Evolutionary conservation across 64 coral and sea anemone species (phyloP).

Genomic region (Trachythela sp.): DNA sequence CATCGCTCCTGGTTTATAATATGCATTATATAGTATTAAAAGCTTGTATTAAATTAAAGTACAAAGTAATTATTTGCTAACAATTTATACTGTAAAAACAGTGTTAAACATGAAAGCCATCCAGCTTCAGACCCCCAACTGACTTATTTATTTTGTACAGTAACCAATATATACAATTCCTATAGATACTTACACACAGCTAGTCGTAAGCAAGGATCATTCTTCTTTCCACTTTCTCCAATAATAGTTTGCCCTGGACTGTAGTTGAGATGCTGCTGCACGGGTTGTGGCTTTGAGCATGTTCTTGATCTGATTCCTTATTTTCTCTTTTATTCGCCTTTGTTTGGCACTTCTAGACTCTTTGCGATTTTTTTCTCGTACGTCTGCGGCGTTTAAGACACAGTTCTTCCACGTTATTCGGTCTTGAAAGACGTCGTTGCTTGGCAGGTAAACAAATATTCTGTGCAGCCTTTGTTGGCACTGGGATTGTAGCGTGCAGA

Average conservation of each 20-base stretch:
- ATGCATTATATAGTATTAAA: too few species aligned
- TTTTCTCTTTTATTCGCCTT: background rate
- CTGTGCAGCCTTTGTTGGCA: background rate
- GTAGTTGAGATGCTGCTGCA: background rate
- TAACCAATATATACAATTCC: background rate
- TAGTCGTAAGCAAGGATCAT: background rate
- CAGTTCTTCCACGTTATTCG: background rate
- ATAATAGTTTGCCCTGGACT: background rate
- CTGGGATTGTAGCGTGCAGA: background rate
- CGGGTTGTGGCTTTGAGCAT: background rate
- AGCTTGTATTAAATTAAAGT: too few species aligned
- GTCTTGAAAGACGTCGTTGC: background rate
- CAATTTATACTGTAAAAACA: too few species aligned
- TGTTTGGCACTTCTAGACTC: background rate
- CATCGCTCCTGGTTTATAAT: too few species aligned
- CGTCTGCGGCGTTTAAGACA: background rate
- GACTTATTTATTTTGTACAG: background rate
- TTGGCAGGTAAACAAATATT: background rate
- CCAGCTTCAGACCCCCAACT: background rate
- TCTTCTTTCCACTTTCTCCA: slow-evolving; percentile 22
- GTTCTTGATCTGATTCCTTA: background rate
- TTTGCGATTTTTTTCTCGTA: background rate
- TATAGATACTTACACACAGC: background rate
- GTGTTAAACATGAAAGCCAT: background rate
- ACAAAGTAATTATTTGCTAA: too few species aligned